These are phyloP conservation scores for Shargacucullia verbasci DNA, from an alignment of 2,888 invertebrate genomes.

Conservation along the genomic window DNA sequence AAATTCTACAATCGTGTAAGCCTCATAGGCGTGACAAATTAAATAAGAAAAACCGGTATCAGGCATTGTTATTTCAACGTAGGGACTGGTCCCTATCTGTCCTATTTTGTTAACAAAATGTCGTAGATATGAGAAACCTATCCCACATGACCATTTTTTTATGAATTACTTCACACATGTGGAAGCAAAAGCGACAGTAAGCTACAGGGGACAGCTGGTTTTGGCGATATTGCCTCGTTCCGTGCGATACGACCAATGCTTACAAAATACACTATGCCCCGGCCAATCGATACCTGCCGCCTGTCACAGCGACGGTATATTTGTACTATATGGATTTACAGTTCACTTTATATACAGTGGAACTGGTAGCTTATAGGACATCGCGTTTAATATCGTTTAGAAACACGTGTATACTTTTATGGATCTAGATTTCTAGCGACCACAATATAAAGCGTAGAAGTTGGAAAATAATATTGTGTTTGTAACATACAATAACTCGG, in stretches of 20 bases:
- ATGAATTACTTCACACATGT: constrained; percentile 46
- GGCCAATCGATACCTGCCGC: constrained; percentile 74
- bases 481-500: no score
- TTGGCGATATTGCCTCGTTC: constrained; percentile 70
- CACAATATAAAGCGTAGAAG: no score
- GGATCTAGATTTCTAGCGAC: background rate
- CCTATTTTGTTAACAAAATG: no score
- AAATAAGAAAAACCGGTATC: no score
- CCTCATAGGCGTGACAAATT: no score
- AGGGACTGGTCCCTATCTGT: no score
- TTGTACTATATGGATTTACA: constrained; percentile 38
- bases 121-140: background rate
- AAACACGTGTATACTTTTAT: constrained; percentile 23
- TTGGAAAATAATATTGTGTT: no score
- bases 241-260: constrained; percentile 71
- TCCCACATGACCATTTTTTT: constrained; percentile 7
- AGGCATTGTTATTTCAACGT: no score
- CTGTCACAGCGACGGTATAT: constrained; percentile 59
- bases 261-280: constrained; percentile 71
- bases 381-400: constrained; percentile 27
- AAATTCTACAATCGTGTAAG: no score
- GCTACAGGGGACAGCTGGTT: constrained; percentile 71
- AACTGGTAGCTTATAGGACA: constrained; percentile 9
- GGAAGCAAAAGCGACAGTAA: constrained; percentile 66
- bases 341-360: constrained; percentile 24